Conservation (phyloP, 2,797 vertebrate species). For the Masticophis lateralis region DNA sequence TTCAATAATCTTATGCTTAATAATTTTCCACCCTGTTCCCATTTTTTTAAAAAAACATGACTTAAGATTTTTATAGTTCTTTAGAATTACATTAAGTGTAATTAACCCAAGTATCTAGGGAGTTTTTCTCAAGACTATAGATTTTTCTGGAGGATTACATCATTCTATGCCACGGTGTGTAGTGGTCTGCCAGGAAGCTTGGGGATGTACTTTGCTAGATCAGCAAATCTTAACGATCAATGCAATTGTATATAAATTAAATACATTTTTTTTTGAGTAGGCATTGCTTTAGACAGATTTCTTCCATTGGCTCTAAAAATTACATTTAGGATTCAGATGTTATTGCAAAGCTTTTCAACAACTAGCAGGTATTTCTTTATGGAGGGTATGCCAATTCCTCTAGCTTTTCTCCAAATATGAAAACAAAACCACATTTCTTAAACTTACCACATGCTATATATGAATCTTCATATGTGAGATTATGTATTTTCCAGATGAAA, state of each 20-base stretch:
- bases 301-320: not conserved
- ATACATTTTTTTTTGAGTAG: not conserved
- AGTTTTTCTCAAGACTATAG: not conserved
- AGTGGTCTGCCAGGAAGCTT: not conserved
- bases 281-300: not conserved
- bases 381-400: not conserved
- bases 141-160: not conserved
- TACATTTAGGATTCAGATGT: not conserved
- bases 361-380: not conserved
- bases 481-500: not conserved
- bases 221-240: not conserved
- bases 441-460: not conserved
- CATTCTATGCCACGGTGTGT: not conserved
- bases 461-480: not conserved
- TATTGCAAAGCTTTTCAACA: not conserved
- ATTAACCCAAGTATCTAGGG: not conserved
- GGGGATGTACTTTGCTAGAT: not conserved
- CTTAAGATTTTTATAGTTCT: not conserved
- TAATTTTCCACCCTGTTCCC: not conserved
- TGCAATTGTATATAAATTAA: not conserved
- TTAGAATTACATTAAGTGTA: not conserved
- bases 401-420: not conserved
- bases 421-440: not conserved
- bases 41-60: not conserved
- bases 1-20: not conserved